Base-by-base conservation (phyloP, 2,888 invertebrate genomes). In the Notodonta dromedarius region DNA sequence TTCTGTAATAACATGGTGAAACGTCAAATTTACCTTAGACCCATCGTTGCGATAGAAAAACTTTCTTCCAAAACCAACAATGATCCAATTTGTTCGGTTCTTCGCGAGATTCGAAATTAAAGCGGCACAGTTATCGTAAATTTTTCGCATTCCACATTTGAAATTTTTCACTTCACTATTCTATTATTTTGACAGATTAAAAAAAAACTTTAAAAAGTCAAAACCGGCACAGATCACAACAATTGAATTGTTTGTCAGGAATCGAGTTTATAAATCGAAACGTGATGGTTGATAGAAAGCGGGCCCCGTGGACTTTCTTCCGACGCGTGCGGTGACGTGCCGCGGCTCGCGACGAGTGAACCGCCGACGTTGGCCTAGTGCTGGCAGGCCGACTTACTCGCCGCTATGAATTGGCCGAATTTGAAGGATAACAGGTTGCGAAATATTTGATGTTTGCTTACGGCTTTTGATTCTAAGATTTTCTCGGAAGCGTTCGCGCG, bases 231-330 rank as follows among this genome's bases (percentile, higher is more conserved):
- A 61, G 12, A 40, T 50, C 62, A 71, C 65, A 67, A 59, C 56
- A 65, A 55, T 63, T 54, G 66, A 71, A 67, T 67, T 69, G 60
- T 57, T n/a, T 67, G 68, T 72, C 61, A 62, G 59, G 62, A 73
- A 67, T 71, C 60, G 66, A 71, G 62, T 75, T 73, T 73, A 65
- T 67, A 58, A 64, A 72, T 76, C 61, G 62, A 70, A 80, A 77
- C 83, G 82, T 82, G 80, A 81, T 76, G 80, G 76, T 81, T 75
- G 84, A 82, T 90, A 90, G 91, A 92, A 92, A 92, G 90, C 85
- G 76, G 77, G 83, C 85, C 84, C 85, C 82, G 80, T 76, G 66
- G 71, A 88, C 87, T 89, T 87, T 86, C 87, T 79, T 88, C 77
- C 81, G 73, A 83, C 84, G 88, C 91, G 91, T 90, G 88, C 89